These are phyloP conservation scores for Rhamphomyia laevipes DNA, from an alignment of 2,888 invertebrate genomes.

Conservation along the genomic window DNA sequence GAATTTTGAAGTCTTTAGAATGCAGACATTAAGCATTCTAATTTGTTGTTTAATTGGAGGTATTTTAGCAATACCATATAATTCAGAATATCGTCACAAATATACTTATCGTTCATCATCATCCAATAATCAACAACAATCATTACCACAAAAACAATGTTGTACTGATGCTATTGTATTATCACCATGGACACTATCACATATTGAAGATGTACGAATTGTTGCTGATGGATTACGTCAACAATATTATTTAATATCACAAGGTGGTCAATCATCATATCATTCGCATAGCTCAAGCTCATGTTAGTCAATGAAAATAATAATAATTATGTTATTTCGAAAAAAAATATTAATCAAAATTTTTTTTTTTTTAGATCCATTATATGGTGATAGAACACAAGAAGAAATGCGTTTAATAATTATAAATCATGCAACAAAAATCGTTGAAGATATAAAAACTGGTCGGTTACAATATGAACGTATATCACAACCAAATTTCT, in stretches of 20 bases:
- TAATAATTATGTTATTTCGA: neutral
- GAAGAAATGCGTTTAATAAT: conserved; percentile 25
- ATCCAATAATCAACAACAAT: neutral
- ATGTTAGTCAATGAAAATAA: neutral
- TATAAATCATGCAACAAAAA: conserved; percentile 22
- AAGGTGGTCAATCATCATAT: conserved; percentile 15
- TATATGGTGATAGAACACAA: conserved; percentile 22
- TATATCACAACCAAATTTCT: conserved; percentile 30
- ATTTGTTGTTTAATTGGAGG: no score
- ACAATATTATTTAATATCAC: conserved; percentile 27
- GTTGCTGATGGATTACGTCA: conserved; percentile 28
- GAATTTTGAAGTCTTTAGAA: no score
- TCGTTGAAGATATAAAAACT: conserved; percentile 28
- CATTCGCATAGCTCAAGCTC: no score
- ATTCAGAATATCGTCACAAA: neutral
- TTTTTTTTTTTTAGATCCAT: conserved; percentile 18
- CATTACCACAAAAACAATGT: neutral
- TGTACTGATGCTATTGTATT: conserved; percentile 8
- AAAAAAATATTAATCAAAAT: neutral
- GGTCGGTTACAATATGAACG: conserved; percentile 24
- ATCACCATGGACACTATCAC: conserved; percentile 26
- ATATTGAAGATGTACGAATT: conserved; percentile 26
- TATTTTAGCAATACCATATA: neutral
- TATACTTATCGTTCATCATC: neutral
- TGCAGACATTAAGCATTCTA: no score